Conservation (phyloP, 2,888 invertebrate genomes). For the Tachina lurida region DNA sequence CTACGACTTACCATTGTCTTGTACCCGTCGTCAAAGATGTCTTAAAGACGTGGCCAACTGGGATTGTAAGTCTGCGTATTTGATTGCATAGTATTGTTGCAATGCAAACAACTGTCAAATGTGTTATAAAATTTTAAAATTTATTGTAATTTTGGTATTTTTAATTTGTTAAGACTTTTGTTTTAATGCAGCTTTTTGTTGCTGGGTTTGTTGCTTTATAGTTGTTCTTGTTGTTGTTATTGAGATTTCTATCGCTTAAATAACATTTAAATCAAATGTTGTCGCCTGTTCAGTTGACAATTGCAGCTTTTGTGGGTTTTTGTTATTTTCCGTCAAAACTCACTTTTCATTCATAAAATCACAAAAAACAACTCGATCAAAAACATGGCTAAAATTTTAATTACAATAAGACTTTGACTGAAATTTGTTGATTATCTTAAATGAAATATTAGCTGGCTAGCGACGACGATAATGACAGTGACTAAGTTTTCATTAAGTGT, state of each 20-base stretch:
- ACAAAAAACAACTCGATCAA: conserved; percentile 53
- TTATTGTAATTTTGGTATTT: conserved; percentile 79
- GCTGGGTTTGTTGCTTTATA: conserved; percentile 5
- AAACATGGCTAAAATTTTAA: conserved; percentile 65
- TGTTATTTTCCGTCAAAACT: conserved; percentile 61
- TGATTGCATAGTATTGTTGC: conserved; percentile 56
- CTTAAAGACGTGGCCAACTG: too few species aligned
- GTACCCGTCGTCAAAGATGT: too few species aligned
- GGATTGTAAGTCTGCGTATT: conserved; percentile 9
- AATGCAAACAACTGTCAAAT: conserved; percentile 65
- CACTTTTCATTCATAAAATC: conserved; percentile 61
- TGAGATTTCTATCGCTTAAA: conserved; percentile 36
- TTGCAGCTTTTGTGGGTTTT: conserved; percentile 34
- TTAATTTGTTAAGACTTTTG: conserved; percentile 76
- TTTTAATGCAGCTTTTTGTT: conserved; percentile 51
- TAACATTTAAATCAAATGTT: conserved; percentile 56
- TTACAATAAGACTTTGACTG: conserved; percentile 13
- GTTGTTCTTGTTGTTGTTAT: conserved; percentile 10
- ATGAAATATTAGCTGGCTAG: conserved; percentile 2
- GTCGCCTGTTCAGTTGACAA: conserved; percentile 56
- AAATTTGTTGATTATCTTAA: conserved; percentile 32
- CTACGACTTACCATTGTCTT: too few species aligned
- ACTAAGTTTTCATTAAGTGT: conserved; percentile 6
- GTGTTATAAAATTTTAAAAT: conserved; percentile 80
- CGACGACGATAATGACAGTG: conserved; percentile 7